phyloP scores from a whole-genome alignment of 2,888 invertebrate genomes.

The Ormyrus pomaceus region DNA sequence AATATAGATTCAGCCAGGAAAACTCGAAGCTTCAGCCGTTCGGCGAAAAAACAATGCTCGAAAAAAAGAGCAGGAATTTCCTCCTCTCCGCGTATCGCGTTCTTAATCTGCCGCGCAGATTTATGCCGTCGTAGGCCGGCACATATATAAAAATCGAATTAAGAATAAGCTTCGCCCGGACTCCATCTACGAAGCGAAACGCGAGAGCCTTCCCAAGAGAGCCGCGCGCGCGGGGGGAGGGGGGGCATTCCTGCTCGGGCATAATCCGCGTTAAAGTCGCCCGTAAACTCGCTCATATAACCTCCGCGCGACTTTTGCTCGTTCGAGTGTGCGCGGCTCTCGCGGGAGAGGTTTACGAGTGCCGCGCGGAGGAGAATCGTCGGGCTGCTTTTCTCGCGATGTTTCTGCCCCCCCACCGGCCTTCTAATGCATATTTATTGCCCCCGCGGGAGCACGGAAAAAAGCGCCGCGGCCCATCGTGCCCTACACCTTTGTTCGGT shows the following conservation, averaged over 20 bases:
- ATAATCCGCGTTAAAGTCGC: not conserved
- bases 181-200: not conserved
- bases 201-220: not conserved
- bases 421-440: constrained; percentile 41
- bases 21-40: too few relatives aligned
- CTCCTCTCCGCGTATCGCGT: too few relatives aligned
- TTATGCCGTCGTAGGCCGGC: too few relatives aligned
- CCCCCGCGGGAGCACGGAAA: not conserved
- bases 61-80: too few relatives aligned
- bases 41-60: too few relatives aligned
- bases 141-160: too few relatives aligned
- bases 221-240: not conserved
- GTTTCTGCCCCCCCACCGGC: constrained; percentile 7
- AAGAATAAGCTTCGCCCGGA: too few relatives aligned
- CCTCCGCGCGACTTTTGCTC: not conserved
- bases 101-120: too few relatives aligned
- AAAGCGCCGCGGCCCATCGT: too few relatives aligned
- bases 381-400: constrained; percentile 8
- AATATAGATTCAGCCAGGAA: too few relatives aligned
- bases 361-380: too few relatives aligned
- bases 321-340: not conserved
- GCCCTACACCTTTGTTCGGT: too few relatives aligned
- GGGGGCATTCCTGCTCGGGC: not conserved
- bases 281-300: constrained; percentile 6
- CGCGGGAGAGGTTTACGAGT: constrained; percentile 16